Percentiles rank a stretch among this genome's conserved stretches.
Conservation (phyloP, 2,797 vertebrate genomes). For the Chrysocyon brachyurus region DNA sequence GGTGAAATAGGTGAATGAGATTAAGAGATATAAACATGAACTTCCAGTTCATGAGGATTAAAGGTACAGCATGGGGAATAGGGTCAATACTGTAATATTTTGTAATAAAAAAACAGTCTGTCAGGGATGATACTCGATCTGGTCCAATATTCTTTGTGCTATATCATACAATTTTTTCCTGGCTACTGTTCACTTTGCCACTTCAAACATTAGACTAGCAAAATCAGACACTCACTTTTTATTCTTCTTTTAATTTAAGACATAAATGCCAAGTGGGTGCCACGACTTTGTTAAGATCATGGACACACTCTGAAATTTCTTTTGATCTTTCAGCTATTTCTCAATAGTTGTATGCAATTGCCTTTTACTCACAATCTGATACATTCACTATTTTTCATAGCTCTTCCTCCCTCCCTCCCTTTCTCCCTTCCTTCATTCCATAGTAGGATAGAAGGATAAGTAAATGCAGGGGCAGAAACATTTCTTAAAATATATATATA, state of each 20-base stretch:
- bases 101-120: background rate
- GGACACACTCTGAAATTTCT: background rate
- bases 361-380: background rate
- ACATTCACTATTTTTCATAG: background rate
- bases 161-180: background rate
- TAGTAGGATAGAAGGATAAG: background rate
- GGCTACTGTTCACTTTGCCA: background rate
- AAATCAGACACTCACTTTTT: background rate
- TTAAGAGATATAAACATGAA: background rate
- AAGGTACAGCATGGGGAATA: background rate
- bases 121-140: background rate
- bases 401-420: background rate
- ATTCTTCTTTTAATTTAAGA: constrained; percentile 6
- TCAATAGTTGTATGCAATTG: background rate
- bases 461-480: background rate
- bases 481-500: background rate
- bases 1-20: background rate
- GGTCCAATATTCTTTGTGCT: background rate
- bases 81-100: background rate
- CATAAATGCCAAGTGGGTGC: background rate
- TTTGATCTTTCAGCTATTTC: constrained; percentile 7
- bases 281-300: background rate
- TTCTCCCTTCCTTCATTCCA: background rate
- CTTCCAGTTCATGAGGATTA: background rate
- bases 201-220: background rate